Evolutionary conservation across 2,113 vertebrate species (phyloP).

Genomic region (Apistogramma diplotaenia): DNA sequence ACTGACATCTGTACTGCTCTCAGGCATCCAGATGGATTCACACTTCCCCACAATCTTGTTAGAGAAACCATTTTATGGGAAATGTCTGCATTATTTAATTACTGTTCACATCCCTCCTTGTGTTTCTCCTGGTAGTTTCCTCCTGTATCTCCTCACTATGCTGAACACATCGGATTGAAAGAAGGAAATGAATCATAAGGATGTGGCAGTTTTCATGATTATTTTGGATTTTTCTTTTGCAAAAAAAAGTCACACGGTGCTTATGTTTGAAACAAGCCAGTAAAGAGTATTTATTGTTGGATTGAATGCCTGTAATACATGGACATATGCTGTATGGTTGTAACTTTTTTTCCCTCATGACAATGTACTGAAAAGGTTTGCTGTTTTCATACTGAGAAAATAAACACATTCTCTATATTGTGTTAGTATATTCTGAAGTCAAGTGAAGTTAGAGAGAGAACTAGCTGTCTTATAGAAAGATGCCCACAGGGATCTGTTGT

Average conservation of each 20-base stretch:
- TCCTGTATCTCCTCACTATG: constrained; percentile 8
- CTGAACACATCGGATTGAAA: constrained; percentile 10
- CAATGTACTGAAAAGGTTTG: not conserved
- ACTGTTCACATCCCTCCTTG: constrained; percentile 36
- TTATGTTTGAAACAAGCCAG: not conserved
- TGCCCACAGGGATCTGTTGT: not conserved
- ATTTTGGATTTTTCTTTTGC: not conserved
- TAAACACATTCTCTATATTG: constrained; percentile 8
- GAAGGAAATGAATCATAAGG: not conserved
- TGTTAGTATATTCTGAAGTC: not conserved
- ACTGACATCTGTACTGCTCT: constrained; percentile 53
- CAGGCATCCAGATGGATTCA: constrained; percentile 55
- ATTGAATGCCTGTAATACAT: constrained; percentile 11
- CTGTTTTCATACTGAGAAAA: not conserved
- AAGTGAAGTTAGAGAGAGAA: not conserved
- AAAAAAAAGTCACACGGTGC: not conserved
- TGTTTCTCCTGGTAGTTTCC: constrained; percentile 24
- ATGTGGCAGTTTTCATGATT: not conserved
- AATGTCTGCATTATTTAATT: constrained; percentile 70
- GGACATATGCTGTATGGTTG: not conserved
- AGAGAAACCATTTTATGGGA: constrained; percentile 69
- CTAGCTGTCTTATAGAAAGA: not conserved
- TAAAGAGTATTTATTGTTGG: constrained; percentile 22
- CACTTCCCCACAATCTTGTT: constrained; percentile 73
- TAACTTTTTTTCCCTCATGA: not conserved